phyloP scores from a whole-genome alignment of 2,797 vertebrate species.

The Labroides dimidiatus region DNA sequence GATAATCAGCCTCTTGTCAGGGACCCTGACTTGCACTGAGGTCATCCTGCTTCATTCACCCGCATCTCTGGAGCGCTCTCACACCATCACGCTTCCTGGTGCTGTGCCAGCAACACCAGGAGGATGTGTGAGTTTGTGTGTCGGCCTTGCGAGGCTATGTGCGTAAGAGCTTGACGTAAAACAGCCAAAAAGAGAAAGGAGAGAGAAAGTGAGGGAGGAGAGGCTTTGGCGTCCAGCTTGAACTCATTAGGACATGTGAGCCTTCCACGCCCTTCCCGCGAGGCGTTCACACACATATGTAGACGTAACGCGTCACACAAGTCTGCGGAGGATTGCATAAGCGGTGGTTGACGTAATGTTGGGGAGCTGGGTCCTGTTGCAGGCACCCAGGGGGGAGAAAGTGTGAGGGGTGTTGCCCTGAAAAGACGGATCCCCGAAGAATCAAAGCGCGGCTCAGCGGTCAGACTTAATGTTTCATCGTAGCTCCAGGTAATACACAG shows the following conservation, averaged over 20 bases:
- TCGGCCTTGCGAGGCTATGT: constrained; percentile 41
- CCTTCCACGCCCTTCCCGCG: constrained; percentile 66
- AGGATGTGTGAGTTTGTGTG: constrained; percentile 34
- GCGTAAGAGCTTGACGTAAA: constrained; percentile 34
- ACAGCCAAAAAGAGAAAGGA: too few species aligned
- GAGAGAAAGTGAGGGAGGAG: constrained; percentile 10
- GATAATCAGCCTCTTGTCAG: constrained; percentile 79
- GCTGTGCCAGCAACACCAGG: constrained; percentile 31
- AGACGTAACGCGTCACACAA: constrained; percentile 41
- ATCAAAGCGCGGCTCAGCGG: constrained; percentile 1
- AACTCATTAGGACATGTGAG: constrained; percentile 69
- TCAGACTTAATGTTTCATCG: background rate
- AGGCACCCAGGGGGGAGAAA: constrained; percentile 40
- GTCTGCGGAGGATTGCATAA: constrained; percentile 68
- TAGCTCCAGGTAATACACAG: constrained; percentile 36
- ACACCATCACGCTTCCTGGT: constrained; percentile 56
- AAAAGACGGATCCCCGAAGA: constrained; percentile 25
- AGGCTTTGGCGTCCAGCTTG: constrained; percentile 64
- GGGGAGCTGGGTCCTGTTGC: constrained; percentile 40
- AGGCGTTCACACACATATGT: constrained; percentile 32
- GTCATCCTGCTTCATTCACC: constrained; percentile 68
- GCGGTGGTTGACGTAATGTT: constrained; percentile 65
- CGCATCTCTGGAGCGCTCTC: constrained; percentile 43
- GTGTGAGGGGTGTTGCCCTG: constrained; percentile 62
- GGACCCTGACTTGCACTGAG: constrained; percentile 55